Evolutionary conservation across 2,113 vertebrate species (phyloP), one percentile per base, ranked within the genome.

Genomic region (Prochilodus magdalenae): DNA sequence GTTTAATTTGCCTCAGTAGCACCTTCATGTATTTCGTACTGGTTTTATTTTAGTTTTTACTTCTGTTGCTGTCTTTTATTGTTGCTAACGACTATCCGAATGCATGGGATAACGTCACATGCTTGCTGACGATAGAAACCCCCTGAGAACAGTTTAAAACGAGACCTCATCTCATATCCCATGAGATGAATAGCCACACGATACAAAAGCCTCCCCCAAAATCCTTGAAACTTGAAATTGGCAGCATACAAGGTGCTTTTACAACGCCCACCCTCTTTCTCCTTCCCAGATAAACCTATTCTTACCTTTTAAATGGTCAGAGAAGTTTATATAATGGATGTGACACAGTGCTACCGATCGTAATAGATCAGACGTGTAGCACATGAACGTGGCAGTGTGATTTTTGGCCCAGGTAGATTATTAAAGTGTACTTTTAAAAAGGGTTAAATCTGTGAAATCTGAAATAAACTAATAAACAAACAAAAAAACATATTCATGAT

Each of bases 21-120:
- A 96, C 94, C 71, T 94, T 97, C 95, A 96, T 97, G 94, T 98
- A 96, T 95, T 90, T 84, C 84, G 90, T 86, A 94, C 95, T 96
- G 89, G 92, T 94, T 95, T n/a, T 97, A 93, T 95, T 96, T 95
- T 91, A 77, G 62, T 81, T 82, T 94, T 97, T 94, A 94, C 85
- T 90, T 86, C 89, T 89, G 90, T 90, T 91, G 91, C 93, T 89
- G 89, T 93, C 88, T 92, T 94, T 92, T 96, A 95, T 94, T 97
- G 96, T 98, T 90, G 95, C 96, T 97, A 97, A 96, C 91, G 88
- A 96, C 94, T 95, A 96, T 96, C 95, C 93, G 74, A 93, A 95
- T 97, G 96, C 97, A 97, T 98, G 96, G 96, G 96, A 96, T 96
- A 96, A 96, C 95, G 95, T 96, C 96, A 97, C 96, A 96, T 98